Evolutionary conservation across 2,113 vertebrate species (phyloP), one percentile per base, ranked within the genome.

Genomic region (Arothron firmamentum): DNA sequence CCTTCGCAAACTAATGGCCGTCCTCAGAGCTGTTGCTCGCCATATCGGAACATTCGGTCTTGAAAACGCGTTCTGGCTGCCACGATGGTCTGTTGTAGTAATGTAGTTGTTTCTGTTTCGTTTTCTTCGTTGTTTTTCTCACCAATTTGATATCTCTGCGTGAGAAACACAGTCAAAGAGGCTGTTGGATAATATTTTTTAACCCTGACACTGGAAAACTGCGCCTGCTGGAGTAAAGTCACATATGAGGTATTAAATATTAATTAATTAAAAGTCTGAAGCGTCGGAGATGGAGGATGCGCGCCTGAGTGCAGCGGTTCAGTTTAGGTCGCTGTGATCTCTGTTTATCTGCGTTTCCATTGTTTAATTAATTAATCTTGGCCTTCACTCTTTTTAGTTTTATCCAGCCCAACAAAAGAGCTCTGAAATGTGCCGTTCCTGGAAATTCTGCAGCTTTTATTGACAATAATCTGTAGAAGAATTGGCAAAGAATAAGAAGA

Each of bases 161-260:
- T 49, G 21, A 69, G 65, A 52, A 73, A 57, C 15, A 55, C n/a
- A 59, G 6, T 69, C 47, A 80, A 76, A 9, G 43, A 74, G 42
- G 38, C 51, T 74, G 76, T 66, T 59, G 67, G 47, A 31, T 1
- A 15, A 47, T 18, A 20, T 23, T 64, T 23, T 64, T 23, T 3
- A 34, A 52, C 51, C 43, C 52, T 68, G 75, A 75, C 69, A 71
- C 72, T 41, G 1, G 28, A 70, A 16, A 79, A 71, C 62, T 45
- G 45, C 61, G 17, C 7, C n/a, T 18, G 42, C 10, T 43, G 11
- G 10, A 43, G 15, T 9, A 43, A 43, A 43, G 11, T 15, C 42
- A 43, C 42, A 9, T 38, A 38, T 38, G 8, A 38, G 34, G 10
- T 38, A 10, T 38, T 38, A 38, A 38, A 38, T 38, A 38, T 11